phyloP scores from a whole-genome alignment of 2,888 invertebrate genomes.

The Lepidochrysops patricia region DNA sequence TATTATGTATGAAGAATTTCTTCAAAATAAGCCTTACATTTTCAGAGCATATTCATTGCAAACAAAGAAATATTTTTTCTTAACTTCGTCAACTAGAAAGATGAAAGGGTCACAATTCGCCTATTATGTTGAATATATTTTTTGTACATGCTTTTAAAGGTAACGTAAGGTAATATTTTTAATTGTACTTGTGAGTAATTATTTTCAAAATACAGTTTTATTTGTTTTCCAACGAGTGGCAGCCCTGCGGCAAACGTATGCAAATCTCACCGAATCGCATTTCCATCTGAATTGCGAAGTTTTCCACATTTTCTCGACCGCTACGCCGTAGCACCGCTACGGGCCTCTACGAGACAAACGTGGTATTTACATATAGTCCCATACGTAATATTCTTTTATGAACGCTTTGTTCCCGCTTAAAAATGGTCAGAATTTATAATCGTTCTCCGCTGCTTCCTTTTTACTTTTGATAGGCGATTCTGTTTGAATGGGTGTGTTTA shows the following conservation, averaged over 20 bases:
- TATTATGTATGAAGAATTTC: no score
- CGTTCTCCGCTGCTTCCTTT: not conserved
- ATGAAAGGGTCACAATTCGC: no score
- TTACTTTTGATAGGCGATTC: not conserved
- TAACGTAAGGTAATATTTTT: no score
- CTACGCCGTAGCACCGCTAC: slow-evolving; percentile 20
- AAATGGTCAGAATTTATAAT: slow-evolving; percentile 26
- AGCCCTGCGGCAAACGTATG: slow-evolving; percentile 21
- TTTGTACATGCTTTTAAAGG: no score
- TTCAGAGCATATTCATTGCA: no score
- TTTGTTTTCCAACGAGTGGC: not conserved
- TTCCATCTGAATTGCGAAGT: slow-evolving; percentile 28
- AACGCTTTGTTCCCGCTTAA: slow-evolving; percentile 13
- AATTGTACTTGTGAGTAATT: no score
- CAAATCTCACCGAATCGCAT: slow-evolving; percentile 26
- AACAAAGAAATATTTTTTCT: no score
- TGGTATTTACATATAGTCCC: not conserved
- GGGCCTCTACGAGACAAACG: not conserved
- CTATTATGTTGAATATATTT: no score
- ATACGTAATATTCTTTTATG: slow-evolving; percentile 4
- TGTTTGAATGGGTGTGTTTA: no score
- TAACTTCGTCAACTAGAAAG: no score
- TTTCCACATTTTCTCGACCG: slow-evolving; percentile 24
- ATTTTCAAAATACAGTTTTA: no score
- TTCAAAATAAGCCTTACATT: no score